Conservation (phyloP, 2,113 vertebrate genomes). For the Irena cyanogastra region DNA sequence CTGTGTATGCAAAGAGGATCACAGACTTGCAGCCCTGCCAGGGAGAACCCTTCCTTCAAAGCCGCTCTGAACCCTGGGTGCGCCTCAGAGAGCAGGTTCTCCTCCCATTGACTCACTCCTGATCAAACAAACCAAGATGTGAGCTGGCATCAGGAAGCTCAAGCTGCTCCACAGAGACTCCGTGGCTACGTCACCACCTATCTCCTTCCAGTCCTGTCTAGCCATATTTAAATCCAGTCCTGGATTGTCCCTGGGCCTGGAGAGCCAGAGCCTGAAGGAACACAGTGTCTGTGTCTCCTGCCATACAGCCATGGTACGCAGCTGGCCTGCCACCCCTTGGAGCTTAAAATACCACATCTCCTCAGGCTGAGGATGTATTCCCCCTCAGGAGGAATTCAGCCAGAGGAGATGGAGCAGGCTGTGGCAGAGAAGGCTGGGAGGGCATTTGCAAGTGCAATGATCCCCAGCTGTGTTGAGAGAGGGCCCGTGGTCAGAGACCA, state of each 20-base stretch:
- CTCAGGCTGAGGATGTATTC: background rate
- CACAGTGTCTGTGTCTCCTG: background rate
- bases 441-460: background rate
- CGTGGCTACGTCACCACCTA: conserved; percentile 3
- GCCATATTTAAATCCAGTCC: conserved; percentile 25
- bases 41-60: conserved; percentile 42
- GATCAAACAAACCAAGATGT: conserved; percentile 63
- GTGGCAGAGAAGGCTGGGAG: background rate
- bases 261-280: conserved; percentile 13
- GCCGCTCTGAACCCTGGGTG: conserved; percentile 15
- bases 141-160: conserved; percentile 53
- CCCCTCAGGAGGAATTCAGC: background rate
- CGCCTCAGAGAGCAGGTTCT: conserved; percentile 47
- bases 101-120: conserved; percentile 51
- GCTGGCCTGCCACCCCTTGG: background rate
- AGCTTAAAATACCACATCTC: background rate
- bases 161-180: conserved; percentile 2
- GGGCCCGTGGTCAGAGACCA: background rate
- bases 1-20: background rate
- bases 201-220: conserved; percentile 31
- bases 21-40: conserved; percentile 6
- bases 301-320: background rate
- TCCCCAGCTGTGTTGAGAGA: background rate
- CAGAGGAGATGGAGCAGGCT: background rate
- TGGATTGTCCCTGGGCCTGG: background rate